phyloP scores from a whole-genome alignment of 64 coral and sea anemone species.

The Orbicella faveolata region DNA sequence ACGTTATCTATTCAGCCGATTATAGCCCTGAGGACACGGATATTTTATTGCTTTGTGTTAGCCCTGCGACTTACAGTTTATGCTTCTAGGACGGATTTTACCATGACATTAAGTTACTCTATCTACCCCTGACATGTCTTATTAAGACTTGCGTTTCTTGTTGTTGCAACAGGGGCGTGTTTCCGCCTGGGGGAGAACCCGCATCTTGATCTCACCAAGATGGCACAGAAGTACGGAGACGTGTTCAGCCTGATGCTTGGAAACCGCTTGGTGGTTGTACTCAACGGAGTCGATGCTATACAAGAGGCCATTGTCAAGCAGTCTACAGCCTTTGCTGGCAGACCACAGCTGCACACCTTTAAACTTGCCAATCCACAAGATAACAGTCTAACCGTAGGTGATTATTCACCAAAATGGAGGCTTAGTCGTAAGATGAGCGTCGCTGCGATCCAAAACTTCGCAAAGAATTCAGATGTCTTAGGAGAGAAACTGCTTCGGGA shows the following conservation, averaged over 20 bases:
- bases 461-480: not conserved
- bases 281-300: conserved; percentile 9
- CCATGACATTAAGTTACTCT: too few species aligned
- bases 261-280: conserved; percentile 41
- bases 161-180: not conserved
- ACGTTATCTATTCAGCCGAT: too few species aligned
- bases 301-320: conserved; percentile 17
- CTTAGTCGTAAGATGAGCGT: not conserved
- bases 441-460: conserved; percentile 19
- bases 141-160: not conserved
- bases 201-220: conserved; percentile 17
- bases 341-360: conserved; percentile 7
- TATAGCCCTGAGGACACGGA: too few species aligned
- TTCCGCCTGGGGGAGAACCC: conserved; percentile 27
- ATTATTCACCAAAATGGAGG: conserved; percentile 11
- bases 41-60: too few species aligned
- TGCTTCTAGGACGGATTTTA: too few species aligned
- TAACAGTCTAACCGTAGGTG: not conserved
- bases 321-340: conserved; percentile 13
- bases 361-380: not conserved
- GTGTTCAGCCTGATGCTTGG: conserved; percentile 22
- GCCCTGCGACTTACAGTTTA: too few species aligned
- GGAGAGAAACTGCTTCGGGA: conserved; percentile 3
- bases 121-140: too few species aligned
- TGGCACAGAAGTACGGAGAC: conserved; percentile 17